Evolutionary conservation across 2,888 invertebrate genomes (phyloP).

Genomic region (Aricia artaxerxes): DNA sequence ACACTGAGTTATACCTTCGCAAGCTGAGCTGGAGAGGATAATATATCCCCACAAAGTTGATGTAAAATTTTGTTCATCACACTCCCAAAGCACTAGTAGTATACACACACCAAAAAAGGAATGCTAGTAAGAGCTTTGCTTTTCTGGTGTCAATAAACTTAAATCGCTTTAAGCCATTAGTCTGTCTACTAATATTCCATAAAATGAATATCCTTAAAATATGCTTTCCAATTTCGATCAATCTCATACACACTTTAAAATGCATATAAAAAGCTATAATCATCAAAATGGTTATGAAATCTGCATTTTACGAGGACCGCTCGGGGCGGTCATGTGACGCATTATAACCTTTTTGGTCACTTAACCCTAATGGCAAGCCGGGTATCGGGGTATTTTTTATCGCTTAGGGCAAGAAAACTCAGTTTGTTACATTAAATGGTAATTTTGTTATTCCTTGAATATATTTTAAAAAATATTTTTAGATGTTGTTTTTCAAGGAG

Average conservation of each 20-base stretch:
- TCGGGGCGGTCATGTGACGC: slow-evolving; percentile 8
- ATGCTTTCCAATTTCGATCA: not conserved
- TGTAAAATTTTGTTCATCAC: too few species aligned
- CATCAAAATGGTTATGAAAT: slow-evolving; percentile 22
- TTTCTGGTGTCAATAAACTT: not conserved
- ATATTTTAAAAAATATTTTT: not conserved
- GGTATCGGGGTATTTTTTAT: slow-evolving; percentile 60
- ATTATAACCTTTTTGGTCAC: slow-evolving; percentile 50
- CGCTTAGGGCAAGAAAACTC: slow-evolving; percentile 34
- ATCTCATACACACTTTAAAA: not conserved
- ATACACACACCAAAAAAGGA: not conserved
- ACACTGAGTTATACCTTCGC: too few species aligned
- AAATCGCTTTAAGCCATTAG: not conserved
- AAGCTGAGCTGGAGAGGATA: too few species aligned
- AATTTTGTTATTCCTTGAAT: not conserved
- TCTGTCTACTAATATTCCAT: not conserved
- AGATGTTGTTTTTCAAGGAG: not conserved
- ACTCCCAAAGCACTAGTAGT: too few species aligned
- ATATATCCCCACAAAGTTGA: too few species aligned
- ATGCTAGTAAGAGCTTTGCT: too few species aligned
- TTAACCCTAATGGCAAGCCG: slow-evolving; percentile 56
- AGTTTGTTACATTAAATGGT: not conserved
- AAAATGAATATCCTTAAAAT: not conserved
- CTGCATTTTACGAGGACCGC: slow-evolving; percentile 28
- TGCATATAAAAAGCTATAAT: slow-evolving; percentile 18